Conservation (phyloP, 2,888 invertebrate genomes). For the Noctua comes region DNA sequence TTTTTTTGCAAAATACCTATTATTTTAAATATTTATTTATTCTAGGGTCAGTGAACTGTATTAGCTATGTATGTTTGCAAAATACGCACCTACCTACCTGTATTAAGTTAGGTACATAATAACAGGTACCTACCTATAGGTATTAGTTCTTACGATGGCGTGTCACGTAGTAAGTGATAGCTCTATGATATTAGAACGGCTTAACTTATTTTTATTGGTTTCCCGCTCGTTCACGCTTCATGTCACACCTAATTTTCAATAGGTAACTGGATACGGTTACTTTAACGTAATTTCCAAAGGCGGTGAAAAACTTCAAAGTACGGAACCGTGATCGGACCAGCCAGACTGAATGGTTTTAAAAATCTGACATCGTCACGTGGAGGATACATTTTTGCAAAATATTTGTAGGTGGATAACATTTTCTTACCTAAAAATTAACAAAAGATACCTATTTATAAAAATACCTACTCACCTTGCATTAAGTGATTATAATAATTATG, state of each 20-base stretch:
- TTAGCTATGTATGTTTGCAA: background rate
- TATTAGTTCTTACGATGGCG: slow-evolving; percentile 14
- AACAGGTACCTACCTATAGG: background rate
- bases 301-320: background rate
- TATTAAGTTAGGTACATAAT: slow-evolving; percentile 20
- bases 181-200: slow-evolving; percentile 70
- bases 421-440: slow-evolving; percentile 11
- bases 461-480: slow-evolving; percentile 17
- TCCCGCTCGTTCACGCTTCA: slow-evolving; percentile 81
- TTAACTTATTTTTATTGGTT: slow-evolving; percentile 85
- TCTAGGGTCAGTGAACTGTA: slow-evolving; percentile 16
- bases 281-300: slow-evolving; percentile 32
- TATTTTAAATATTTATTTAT: too few species aligned
- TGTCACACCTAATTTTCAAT: slow-evolving; percentile 73
- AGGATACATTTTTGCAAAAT: background rate
- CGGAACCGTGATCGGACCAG: background rate
- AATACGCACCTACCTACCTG: background rate
- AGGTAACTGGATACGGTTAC: slow-evolving; percentile 72
- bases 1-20: too few species aligned
- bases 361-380: background rate
- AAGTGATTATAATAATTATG: slow-evolving; percentile 13
- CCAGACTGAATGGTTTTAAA: background rate
- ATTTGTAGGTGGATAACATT: background rate
- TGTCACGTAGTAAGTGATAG: slow-evolving; percentile 50
- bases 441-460: slow-evolving; percentile 13